These are phyloP conservation scores for Pardalotus punctatus DNA, from an alignment of 2,113 vertebrate species.

Conservation along the genomic window DNA sequence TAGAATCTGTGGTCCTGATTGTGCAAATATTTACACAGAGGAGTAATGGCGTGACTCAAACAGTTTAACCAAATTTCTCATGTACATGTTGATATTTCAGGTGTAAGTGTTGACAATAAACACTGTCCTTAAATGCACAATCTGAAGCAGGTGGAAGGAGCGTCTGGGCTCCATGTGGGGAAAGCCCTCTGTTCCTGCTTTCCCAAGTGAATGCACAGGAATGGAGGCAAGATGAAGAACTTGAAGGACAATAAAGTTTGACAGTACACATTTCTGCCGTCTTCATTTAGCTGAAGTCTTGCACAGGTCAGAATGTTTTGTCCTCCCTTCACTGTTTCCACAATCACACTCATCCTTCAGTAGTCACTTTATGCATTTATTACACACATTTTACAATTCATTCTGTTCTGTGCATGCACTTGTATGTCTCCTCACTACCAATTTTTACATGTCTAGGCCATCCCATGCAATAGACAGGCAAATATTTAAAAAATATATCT, in stretches of 20 bases:
- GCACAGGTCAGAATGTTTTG: not conserved
- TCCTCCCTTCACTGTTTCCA: not conserved
- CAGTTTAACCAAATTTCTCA: not conserved
- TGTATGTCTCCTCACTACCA: not conserved
- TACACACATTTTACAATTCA: not conserved
- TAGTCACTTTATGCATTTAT: not conserved
- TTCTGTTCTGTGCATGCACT: not conserved
- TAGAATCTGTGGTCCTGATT: not conserved
- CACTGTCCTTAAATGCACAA: not conserved
- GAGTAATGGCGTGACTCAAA: not conserved
- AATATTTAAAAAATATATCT: not conserved
- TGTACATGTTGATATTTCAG: not conserved
- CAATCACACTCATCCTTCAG: not conserved
- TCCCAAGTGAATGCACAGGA: not conserved
- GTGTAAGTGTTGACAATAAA: not conserved
- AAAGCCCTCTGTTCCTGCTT: not conserved
- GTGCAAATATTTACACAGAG: not conserved
- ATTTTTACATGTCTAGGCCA: not conserved
- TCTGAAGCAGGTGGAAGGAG: not conserved
- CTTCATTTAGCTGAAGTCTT: not conserved
- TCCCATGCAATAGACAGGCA: not conserved
- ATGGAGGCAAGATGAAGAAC: not conserved
- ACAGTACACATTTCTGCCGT: not conserved
- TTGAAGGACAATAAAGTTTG: not conserved
- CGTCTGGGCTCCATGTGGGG: not conserved